These are phyloP conservation scores for Tenthredo livida DNA, from an alignment of 2,888 invertebrate genomes.

Conservation along the genomic window DNA sequence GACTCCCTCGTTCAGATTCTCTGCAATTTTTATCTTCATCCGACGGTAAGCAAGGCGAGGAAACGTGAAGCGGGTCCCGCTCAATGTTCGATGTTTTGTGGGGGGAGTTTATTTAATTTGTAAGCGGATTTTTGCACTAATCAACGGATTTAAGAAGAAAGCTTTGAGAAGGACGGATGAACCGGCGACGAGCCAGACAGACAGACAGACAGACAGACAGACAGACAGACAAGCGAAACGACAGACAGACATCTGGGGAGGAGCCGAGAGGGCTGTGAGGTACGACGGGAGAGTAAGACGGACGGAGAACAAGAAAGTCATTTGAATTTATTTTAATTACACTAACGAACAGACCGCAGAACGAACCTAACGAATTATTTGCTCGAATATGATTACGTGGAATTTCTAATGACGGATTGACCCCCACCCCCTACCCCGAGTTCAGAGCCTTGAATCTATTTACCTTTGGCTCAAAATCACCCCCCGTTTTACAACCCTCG, in stretches of 20 bases:
- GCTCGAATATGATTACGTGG: slow-evolving; percentile 76
- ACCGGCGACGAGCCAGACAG: slow-evolving; percentile 54
- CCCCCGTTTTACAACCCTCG: slow-evolving; percentile 23
- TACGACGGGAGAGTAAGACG: slow-evolving; percentile 50
- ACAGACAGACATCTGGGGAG: slow-evolving; percentile 54
- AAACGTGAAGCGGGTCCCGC: neutral
- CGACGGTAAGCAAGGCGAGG: neutral
- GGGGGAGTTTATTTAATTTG: slow-evolving; percentile 75
- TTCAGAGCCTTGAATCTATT: slow-evolving; percentile 46
- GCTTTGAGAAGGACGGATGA: slow-evolving; percentile 54
- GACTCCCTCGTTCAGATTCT: slow-evolving; percentile 53
- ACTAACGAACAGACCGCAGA: slow-evolving; percentile 75
- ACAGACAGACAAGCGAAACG: slow-evolving; percentile 53
- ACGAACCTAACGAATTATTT: slow-evolving; percentile 77
- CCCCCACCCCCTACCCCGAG: slow-evolving; percentile 50
- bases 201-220: slow-evolving; percentile 40
- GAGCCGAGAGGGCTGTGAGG: slow-evolving; percentile 54
- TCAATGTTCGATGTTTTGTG: slow-evolving; percentile 65
- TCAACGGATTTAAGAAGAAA: slow-evolving; percentile 75
- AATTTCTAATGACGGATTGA: slow-evolving; percentile 74
- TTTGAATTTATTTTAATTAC: slow-evolving; percentile 79
- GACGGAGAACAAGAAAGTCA: slow-evolving; percentile 75
- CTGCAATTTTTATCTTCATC: slow-evolving; percentile 27
- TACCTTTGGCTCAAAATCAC: slow-evolving; percentile 49
- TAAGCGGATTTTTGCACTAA: slow-evolving; percentile 78